Evolutionary conservation across 2,888 invertebrate genomes (phyloP), one percentile per base, ranked within the genome.

Genomic region (Drosophila rubida): DNA sequence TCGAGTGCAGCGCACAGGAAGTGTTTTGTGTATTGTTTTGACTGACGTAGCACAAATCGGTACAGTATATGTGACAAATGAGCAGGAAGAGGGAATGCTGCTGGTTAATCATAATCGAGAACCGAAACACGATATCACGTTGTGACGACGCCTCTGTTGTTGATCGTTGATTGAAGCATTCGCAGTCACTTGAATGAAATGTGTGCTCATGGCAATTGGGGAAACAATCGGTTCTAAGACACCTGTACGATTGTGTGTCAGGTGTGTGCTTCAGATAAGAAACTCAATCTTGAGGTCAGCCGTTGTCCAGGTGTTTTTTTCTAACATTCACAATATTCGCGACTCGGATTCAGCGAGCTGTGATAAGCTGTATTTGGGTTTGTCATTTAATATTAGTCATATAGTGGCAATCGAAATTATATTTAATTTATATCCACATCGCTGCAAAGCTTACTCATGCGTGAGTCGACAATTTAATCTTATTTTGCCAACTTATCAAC

Each of bases 1-100:
- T 23, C 41, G 3, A 53, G n/a, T 49, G 27, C 27, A 27, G 42
- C 60, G 60, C 57, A 65, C 70, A 69, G 73, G 73, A 73, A 73
- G 41, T 68, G 73, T 49, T 48, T 69, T 32, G n/a, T 32, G 32
- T 4, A 4, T 69, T 58, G 19, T 73, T 55, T 46, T 41, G 41
- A 41, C 41, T 58, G 49, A 50, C 58, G 50, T 37, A 57, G 46
- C 14, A 37, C 8, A 58, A 37, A 62, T 23, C 55, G 32, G 44
- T 30, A 46, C 35, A 46, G 44, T 30, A 46, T 37, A 46, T 35
- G 32, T 32, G 19, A 51, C 35, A 41, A 48, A 62, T 48, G n/a
- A 42, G 19, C 19, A 19, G 37, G 16, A 35, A 53, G 51, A n/a
- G 22, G 11, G 1, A 5, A 14, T 6, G 11, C 14, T 6, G 27